Evolutionary conservation across 2,797 vertebrate species (phyloP), one percentile per base, ranked within the genome.

Genomic region (Todus mexicanus): DNA sequence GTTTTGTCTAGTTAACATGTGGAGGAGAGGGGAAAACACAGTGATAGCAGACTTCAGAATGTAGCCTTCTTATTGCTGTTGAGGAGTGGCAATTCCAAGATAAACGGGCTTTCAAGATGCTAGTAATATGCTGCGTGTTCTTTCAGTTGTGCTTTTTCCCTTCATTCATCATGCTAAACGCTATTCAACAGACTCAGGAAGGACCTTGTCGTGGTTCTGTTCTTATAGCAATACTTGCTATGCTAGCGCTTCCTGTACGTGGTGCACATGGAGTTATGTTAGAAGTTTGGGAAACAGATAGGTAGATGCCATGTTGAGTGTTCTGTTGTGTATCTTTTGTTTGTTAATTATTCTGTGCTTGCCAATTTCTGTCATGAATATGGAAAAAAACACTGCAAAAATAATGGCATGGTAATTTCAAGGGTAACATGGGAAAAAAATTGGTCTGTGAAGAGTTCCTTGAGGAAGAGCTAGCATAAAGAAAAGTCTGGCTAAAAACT

Each of bases 161-260:
- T 56, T 88, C 38, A 22, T 88, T 84, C 38, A 31, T 81, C 11
- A 27, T 4, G 3, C 27, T 64, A 61, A 89, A 79, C 15, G 22
- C 88, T 87, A 48, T 87, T 95, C 92, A 95, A 45, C 83, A 95
- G 88, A 90, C 91, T 90, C 35, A 61, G 94, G 95, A 95, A 94
- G 95, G 85, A 96, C 93, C 95, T 96, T 94, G 87, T 72, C 37
- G 48, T 91, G 93, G 84, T 97, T 96, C 95, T 97, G 84, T 96
- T 96, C 94, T 96, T 90, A 73, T 88, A 95, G 90, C 81, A 69
- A 77, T 76, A 61, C 77, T 92, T 94, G 84, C 84, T 95, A 42
- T 93, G 90, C 77, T 93, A 82, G 91, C 10, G 23, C 89, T 95
- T 94, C 92, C 92, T 95, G 83, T 89, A 64, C 23, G 8, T 21